phyloP scores from a whole-genome alignment of 1,140 invertebrate species.

The Rhyacophila brunnea region DNA sequence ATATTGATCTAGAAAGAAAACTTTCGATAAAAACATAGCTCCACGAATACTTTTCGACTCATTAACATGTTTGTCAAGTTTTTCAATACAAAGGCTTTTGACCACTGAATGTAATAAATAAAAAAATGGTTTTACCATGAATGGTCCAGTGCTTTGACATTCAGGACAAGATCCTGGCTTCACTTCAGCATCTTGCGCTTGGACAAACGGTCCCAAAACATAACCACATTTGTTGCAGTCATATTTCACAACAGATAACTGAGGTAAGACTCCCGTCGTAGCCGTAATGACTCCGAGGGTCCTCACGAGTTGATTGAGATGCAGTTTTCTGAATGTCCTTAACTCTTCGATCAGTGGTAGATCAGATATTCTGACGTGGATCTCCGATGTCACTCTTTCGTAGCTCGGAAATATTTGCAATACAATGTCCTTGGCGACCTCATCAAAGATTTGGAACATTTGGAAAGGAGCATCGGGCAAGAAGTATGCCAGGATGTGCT shows the following conservation, averaged over 20 bases:
- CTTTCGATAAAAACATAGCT: too few species aligned
- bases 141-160: conserved; percentile 96
- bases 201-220: conserved; percentile 93
- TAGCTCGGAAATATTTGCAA: conserved; percentile 95
- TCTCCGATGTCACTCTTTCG: conserved; percentile 88
- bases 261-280: conserved; percentile 93
- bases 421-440: conserved; percentile 93
- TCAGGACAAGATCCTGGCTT: conserved; percentile 96
- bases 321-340: conserved; percentile 90
- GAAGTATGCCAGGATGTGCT: conserved; percentile 94
- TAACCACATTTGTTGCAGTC: conserved; percentile 97
- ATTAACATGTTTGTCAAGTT: too few species aligned
- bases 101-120: neutral
- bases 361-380: conserved; percentile 93
- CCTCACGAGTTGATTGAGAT: conserved; percentile 92
- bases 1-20: conserved; percentile 72
- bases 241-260: conserved; percentile 94
- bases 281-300: conserved; percentile 95
- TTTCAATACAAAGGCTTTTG: too few species aligned
- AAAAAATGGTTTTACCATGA: conserved; percentile 67
- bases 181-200: conserved; percentile 90
- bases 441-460: conserved; percentile 94
- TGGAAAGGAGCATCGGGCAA: conserved; percentile 95
- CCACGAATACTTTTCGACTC: too few species aligned
- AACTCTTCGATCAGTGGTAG: conserved; percentile 95